Base-by-base conservation (phyloP, 2,888 invertebrate genomes). In the Octodonta nipae region DNA sequence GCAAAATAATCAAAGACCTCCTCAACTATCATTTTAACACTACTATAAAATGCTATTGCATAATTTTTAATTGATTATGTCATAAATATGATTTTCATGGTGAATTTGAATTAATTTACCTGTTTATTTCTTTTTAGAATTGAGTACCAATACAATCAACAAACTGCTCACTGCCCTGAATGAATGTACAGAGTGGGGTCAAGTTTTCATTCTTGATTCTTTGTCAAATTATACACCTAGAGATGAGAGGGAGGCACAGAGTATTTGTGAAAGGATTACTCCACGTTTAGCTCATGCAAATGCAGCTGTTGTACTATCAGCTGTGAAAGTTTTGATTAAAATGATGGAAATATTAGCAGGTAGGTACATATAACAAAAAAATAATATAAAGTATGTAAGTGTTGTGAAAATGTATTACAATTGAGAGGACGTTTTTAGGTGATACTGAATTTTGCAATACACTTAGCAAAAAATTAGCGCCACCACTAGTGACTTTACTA, bases 131-230 rank as follows among this genome's bases (percentile, higher is more conserved):
- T 38, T 44, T 43, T 5, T 49, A 72, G 91, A 92, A 64, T 85
- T 98, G 78, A 96, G 93, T 63, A 85, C 92, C 4, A 88, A 87
- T 30, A 95, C 95, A 0, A 93, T 98, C 46, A 98, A 98, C 66
- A 98, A 99, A 63, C 70, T 98, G 8, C 66, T 98, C 36, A 98
- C 98, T 0, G 98, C 98, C 5, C 69, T 99, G 28, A 98, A 98
- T 61, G 98, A 99, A 63, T 98, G 98, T 61, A 96, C 96, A 2
- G 98, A 99, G 62, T 92, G 92, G 92, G 92, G 91, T 0, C 95
- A 96, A 63, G 93, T 96, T 35, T 98, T 98, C 65, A 98, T 98
- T 47, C 67, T 98, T 48, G 98, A 98, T 64, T 91, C 95, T 0
- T 66, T 98, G 39, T 89, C 95, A 12, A 96, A 95, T 69, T 98